Evolutionary conservation across 2,888 invertebrate genomes (phyloP).

Genomic region (Abscondita cerata): DNA sequence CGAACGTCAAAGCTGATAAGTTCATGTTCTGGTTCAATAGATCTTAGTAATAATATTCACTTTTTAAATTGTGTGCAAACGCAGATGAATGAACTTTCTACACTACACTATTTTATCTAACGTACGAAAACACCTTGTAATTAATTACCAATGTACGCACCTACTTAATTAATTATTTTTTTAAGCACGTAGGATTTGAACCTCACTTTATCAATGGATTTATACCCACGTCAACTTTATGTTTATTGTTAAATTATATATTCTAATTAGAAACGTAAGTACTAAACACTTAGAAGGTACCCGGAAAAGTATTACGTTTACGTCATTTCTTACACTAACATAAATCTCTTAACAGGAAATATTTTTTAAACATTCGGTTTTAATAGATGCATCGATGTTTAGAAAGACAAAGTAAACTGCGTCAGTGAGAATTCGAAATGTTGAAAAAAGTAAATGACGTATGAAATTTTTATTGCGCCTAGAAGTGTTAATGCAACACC

Average conservation of each 20-base stretch:
- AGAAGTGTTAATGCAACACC: background rate
- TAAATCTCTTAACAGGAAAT: constrained; percentile 3
- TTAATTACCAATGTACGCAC: too few species aligned
- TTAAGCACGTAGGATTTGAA: background rate
- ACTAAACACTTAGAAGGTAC: constrained; percentile 1
- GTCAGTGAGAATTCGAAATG: background rate
- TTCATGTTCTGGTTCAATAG: constrained; percentile 12
- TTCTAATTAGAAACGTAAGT: constrained; percentile 1
- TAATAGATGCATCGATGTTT: constrained; percentile 4
- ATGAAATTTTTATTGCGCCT: background rate
- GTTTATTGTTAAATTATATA: background rate
- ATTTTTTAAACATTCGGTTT: constrained; percentile 3
- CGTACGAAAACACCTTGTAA: too few species aligned
- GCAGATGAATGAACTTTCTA: background rate
- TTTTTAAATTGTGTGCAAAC: background rate
- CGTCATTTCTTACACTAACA: constrained; percentile 9
- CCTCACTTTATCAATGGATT: background rate
- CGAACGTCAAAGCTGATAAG: constrained; percentile 23
- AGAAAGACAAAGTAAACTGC: background rate
- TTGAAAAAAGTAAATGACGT: background rate
- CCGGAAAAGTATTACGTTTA: constrained; percentile 6
- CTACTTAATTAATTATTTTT: background rate
- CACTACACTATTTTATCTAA: background rate
- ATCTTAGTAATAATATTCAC: constrained; percentile 16
- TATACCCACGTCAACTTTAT: background rate